Evolutionary conservation across 2,797 vertebrate species (phyloP), one percentile per base, ranked within the genome.

Genomic region (Xenopus petersii): DNA sequence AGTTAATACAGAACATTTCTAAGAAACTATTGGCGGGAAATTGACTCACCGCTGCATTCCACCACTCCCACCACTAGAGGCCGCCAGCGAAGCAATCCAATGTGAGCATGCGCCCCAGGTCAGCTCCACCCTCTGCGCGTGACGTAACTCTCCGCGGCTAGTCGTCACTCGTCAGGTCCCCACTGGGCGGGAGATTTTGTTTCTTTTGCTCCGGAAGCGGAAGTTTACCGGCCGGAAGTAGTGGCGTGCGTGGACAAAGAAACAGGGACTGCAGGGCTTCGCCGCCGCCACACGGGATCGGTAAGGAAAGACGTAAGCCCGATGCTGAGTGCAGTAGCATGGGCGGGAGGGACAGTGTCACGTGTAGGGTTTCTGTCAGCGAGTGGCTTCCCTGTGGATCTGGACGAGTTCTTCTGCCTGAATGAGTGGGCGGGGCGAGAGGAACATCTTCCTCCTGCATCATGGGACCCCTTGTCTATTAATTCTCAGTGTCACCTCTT

Each of bases 241-340:
- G 46, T 6, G 16, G 12, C 10, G 10, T 17, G 21, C 26, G 59
- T 63, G 63, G 59, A 47, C n/a, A 46, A 49, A 64, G 46, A 56
- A 13, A 15, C 36, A 42, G 10, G 21, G 12, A 12, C 21, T 33
- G 49, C n/a, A 36, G 49, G 49, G 49, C 15, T 51, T 4, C 26
- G 75, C 8, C 26, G 69, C 47, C 17, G 63, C 75, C 48, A 67
- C 55, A 77, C 75, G 75, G 75, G 68, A 63, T 71, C 75, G 68
- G 75, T 77, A 36, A 66, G 60, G 56, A 11, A 11, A 46, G 54
- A 17, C 8, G 16, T 16, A 12, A 54, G 7, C n/a, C 16, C 15
- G 56, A 13, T 2, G 1, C 5, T 42, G 36, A 1, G 36, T 42
- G 36, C 15, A 13, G 15, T 11, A 21, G 21, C 21, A 48, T 7